Conservation (phyloP, 1,140 invertebrate genomes). For the Lasioglossum albipes region DNA sequence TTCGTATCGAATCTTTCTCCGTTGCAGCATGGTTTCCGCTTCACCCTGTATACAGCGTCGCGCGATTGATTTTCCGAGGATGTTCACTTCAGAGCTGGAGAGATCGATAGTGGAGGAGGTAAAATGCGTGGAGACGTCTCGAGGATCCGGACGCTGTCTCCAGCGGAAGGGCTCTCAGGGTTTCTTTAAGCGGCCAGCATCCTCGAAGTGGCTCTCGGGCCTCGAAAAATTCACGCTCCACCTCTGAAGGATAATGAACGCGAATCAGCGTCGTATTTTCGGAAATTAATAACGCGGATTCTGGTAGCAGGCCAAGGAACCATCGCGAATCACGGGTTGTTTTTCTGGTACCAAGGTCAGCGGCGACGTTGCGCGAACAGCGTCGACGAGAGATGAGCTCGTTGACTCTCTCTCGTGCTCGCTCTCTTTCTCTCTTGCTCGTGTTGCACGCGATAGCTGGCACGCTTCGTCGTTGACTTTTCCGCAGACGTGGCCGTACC, state of each 20-base stretch:
- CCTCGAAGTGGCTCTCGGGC: neutral
- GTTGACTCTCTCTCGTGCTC: constrained; percentile 3
- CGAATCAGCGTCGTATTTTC: constrained; percentile 31
- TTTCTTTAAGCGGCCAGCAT: neutral
- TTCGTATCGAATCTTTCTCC: too few relatives aligned
- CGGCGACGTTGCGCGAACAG: constrained; percentile 6
- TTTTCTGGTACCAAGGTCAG: constrained; percentile 55
- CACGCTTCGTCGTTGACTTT: constrained; percentile 18
- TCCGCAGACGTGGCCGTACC: constrained; percentile 1
- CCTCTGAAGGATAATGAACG: constrained; percentile 27
- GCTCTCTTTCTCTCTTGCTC: neutral
- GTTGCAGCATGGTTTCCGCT: too few relatives aligned
- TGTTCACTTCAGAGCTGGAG: too few relatives aligned
- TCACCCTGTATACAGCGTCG: too few relatives aligned
- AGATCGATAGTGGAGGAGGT: too few relatives aligned
- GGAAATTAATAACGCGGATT: constrained; percentile 44
- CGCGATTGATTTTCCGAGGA: too few relatives aligned
- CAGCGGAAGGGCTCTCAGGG: too few relatives aligned
- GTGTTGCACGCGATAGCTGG: neutral
- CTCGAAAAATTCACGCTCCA: too few relatives aligned
- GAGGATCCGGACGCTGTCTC: too few relatives aligned
- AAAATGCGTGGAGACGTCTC: too few relatives aligned
- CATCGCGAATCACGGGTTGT: constrained; percentile 29
- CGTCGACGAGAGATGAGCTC: constrained; percentile 29
- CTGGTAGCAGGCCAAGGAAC: constrained; percentile 53